Evolutionary conservation across 1,140 invertebrate genomes (phyloP).

Genomic region (Sycophaga agraensis): DNA sequence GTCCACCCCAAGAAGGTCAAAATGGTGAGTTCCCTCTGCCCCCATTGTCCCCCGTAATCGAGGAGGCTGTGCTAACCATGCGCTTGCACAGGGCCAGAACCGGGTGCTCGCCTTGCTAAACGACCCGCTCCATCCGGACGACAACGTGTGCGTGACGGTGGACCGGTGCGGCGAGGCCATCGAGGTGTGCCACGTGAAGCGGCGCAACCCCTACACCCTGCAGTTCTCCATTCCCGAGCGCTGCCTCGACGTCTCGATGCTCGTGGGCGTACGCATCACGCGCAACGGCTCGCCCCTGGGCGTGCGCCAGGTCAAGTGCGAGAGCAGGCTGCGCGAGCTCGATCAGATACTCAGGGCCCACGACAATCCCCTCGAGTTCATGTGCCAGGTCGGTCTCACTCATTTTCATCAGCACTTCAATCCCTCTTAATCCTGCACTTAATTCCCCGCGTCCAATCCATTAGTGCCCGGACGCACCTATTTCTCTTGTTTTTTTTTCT

Average conservation of each 20-base stretch:
- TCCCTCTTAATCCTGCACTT: no score
- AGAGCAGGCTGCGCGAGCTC: slow-evolving; percentile 77
- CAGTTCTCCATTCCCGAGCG: slow-evolving; percentile 77
- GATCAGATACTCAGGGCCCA: slow-evolving; percentile 76
- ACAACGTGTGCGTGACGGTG: slow-evolving; percentile 72
- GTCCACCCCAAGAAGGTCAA: slow-evolving; percentile 79
- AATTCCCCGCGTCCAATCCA: no score
- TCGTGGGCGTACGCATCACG: slow-evolving; percentile 76
- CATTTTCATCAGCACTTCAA: no score
- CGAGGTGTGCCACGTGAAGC: slow-evolving; percentile 72
- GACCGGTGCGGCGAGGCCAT: slow-evolving; percentile 78
- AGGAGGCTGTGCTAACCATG: no score
- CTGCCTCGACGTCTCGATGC: slow-evolving; percentile 78
- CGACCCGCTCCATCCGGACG: slow-evolving; percentile 72
- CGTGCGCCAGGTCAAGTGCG: slow-evolving; percentile 79
- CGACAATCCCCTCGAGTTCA: slow-evolving; percentile 81
- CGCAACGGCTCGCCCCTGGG: slow-evolving; percentile 78
- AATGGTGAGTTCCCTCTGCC: slow-evolving; percentile 69
- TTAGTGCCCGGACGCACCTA: no score
- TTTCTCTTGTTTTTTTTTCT: no score
- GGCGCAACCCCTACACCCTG: slow-evolving; percentile 77
- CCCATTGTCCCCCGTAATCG: no score
- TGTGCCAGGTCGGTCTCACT: slow-evolving; percentile 89
- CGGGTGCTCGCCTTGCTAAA: slow-evolving; percentile 77
- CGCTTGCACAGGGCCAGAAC: slow-evolving; percentile 74